Evolutionary conservation across 1,140 invertebrate genomes (phyloP).

Genomic region (Trichogramma pretiosum): DNA sequence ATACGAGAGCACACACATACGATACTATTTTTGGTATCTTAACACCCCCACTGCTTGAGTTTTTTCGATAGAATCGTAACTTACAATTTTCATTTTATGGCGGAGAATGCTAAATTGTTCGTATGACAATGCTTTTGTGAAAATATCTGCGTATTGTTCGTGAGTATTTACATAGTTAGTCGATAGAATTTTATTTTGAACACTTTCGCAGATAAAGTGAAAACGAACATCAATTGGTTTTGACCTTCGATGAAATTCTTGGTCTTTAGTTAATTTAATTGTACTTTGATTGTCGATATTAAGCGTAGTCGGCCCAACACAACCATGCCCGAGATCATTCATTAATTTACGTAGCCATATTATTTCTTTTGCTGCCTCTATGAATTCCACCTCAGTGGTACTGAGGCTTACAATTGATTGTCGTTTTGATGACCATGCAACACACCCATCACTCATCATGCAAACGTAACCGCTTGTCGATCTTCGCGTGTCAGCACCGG

Average conservation of each 20-base stretch:
- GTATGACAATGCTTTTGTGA: constrained; percentile 22
- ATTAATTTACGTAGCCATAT: constrained; percentile 27
- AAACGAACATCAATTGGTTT: constrained; percentile 36
- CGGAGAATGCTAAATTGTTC: constrained; percentile 13
- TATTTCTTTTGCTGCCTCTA: constrained; percentile 36
- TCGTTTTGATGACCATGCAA: constrained; percentile 32
- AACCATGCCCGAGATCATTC: constrained; percentile 9
- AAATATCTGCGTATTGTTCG: constrained; percentile 24
- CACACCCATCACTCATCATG: constrained; percentile 21
- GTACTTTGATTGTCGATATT: constrained; percentile 32
- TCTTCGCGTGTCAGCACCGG: constrained; percentile 21
- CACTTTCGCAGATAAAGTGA: constrained; percentile 31
- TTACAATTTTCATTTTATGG: neutral
- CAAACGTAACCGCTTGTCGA: constrained; percentile 31
- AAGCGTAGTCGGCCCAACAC: constrained; percentile 12
- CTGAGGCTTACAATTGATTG: constrained; percentile 36
- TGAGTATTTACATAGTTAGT: constrained; percentile 23
- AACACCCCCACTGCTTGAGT: constrained; percentile 6
- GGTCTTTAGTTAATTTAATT: constrained; percentile 34
- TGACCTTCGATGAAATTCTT: constrained; percentile 25
- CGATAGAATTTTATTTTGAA: constrained; percentile 11
- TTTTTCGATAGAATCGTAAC: neutral
- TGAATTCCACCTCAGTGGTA: constrained; percentile 40
- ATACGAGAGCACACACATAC: too few species aligned
- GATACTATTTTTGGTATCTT: too few species aligned